Evolutionary conservation across 2,888 invertebrate species (phyloP).

Genomic region (Temnothorax ravouxi): DNA sequence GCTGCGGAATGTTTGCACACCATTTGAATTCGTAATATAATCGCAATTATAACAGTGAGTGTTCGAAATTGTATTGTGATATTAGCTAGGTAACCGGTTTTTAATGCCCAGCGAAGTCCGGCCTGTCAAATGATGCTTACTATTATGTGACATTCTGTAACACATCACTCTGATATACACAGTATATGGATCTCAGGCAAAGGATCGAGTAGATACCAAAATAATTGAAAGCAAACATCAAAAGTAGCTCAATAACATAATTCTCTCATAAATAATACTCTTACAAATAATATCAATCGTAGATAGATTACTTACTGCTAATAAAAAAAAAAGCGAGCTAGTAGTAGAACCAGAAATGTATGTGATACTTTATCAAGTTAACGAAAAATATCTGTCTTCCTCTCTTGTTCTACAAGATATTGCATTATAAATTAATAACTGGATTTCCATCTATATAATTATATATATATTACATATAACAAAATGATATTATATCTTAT

Average conservation of each 20-base stretch:
- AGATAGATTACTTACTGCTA: conserved; percentile 20
- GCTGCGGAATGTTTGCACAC: conserved; percentile 50
- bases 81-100: conserved; percentile 84
- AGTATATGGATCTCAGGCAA: conserved; percentile 61
- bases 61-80: conserved; percentile 71
- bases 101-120: conserved; percentile 86
- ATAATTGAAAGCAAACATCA: conserved; percentile 9
- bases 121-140: conserved; percentile 83
- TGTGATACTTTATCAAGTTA: conserved; percentile 25
- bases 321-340: conserved; percentile 1
- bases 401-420: conserved; percentile 27
- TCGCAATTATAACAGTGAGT: conserved; percentile 64
- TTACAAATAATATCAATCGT: conserved; percentile 26
- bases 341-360: conserved; percentile 15
- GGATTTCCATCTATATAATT: background rate
- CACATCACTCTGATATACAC: conserved; percentile 79
- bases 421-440: conserved; percentile 5
- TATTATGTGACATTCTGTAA: conserved; percentile 81
- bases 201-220: conserved; percentile 65
- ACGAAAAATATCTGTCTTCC: conserved; percentile 4
- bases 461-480: background rate
- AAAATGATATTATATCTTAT: conserved; percentile 6
- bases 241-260: background rate
- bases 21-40: conserved; percentile 61
- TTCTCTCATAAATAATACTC: background rate